Evolutionary conservation across 2,888 invertebrate species (phyloP), one percentile per base, ranked within the genome.

Genomic region (Priocnemis perturbator): DNA sequence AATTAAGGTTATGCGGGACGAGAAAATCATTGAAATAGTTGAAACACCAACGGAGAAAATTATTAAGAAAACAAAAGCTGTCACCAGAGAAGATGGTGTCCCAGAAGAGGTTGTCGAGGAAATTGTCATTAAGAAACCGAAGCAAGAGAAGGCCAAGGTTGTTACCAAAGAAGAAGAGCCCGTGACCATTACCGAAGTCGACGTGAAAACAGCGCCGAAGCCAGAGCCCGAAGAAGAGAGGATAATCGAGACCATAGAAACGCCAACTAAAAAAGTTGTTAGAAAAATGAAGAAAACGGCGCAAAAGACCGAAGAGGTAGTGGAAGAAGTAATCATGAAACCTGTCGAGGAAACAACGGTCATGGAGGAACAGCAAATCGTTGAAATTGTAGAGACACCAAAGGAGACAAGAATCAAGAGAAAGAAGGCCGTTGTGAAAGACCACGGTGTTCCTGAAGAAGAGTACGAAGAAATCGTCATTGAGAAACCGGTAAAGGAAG

Each of bases 31-130:
- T 56, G 85, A 60, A 19, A 85, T 50, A 0, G 11, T 37, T 0
- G 50, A 60, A 3, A 84, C 89, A 63, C 89, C 3, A 87, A 90
- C 73, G 83, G 89, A 52, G 86, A 83, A 69, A 85, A 69, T 48
- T 85, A 84, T 48, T 67, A 84, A 60, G 84, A 89, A 79, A 77
- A 85, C 21, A 17, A 56, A 20, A 53, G 20, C 53, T 19, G n/a
- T 15, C n/a, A 23, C 21, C 19, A 19, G 48, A 15, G 67, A 71
- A 30, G 47, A 57, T 62, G 73, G 76, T 50, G 58, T 74, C n/a
- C 60, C 74, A 19, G 71, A 79, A n/a, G 77, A 82, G 60, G 62
- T 73, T 11, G 52, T 76, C n/a, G 74, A 81, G 48, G 79, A 81
- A 30, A 56, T 76, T 3, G 68, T 76, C 21, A 71, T 60, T 0